Evolutionary conservation across 2,888 invertebrate species (phyloP).

Genomic region (Pseudococcus jackbeardsleyi): DNA sequence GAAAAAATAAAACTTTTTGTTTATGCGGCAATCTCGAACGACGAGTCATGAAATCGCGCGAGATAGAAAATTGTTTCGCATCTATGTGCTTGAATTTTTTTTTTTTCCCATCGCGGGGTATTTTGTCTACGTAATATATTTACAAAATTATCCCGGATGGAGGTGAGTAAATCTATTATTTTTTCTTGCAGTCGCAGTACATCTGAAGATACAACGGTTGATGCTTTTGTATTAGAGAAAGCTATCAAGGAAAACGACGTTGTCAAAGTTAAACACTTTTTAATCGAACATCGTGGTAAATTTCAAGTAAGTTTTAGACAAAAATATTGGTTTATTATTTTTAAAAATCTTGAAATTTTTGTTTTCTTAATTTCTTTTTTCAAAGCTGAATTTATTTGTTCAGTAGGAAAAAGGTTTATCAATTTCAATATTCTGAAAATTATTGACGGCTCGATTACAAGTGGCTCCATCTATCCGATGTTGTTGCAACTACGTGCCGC

Average conservation of each 20-base stretch:
- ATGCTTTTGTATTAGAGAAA: constrained; percentile 61
- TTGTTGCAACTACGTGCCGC: no score
- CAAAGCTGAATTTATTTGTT: no score
- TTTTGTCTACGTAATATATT: not conserved
- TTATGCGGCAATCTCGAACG: not conserved
- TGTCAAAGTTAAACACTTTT: constrained; percentile 71
- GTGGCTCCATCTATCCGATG: no score
- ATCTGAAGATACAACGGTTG: constrained; percentile 55
- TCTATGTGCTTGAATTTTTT: not conserved
- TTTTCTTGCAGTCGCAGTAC: constrained; percentile 56
- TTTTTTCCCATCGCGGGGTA: not conserved
- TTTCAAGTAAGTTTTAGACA: constrained; percentile 70
- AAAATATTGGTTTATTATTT: no score
- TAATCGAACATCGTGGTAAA: constrained; percentile 73
- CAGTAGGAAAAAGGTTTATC: no score
- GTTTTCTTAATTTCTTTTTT: no score
- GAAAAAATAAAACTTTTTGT: not conserved
- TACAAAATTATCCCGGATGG: not conserved
- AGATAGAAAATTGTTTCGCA: not conserved
- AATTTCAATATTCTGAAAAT: no score
- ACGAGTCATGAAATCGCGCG: constrained; percentile 10
- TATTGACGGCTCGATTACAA: no score
- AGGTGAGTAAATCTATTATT: not conserved
- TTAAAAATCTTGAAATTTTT: no score
- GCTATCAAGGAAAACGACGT: constrained; percentile 70